Evolutionary conservation across 2,888 invertebrate species (phyloP), one percentile per base, ranked within the genome.

Genomic region (Amphipoea lucens): DNA sequence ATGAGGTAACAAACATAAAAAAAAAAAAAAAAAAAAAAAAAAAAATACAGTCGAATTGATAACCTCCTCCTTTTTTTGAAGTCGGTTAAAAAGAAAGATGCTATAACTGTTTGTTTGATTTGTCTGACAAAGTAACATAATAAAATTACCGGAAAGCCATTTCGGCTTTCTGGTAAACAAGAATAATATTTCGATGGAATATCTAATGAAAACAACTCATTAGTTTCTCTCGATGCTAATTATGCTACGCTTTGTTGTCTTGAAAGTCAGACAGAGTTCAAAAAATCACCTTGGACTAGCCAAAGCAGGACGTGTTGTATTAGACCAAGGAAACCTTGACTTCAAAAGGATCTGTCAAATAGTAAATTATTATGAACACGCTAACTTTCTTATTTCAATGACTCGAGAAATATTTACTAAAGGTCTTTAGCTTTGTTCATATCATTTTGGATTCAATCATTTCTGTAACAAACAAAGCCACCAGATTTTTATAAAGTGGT

Each of bases 321-420:
- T 17, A 80, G 62, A 75, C 69, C 67, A 80, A 40, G 11, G n/a
- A 36, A 63, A 69, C 68, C 63, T 80, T 81, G 81, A 76, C 76
- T 60, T 51, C 14, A 12, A 57, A 48, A n/a, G 69, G 45, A 65
- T 76, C 62, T 75, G 54, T 63, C 68, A 69, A 81, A 80, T 42
- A n/a, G 36, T 62, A 54, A 51, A 67, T 51, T 51, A 79, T 42
- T 62, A 2, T 60, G 5, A 74, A 57, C 48, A 80, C 48, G 75
- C 23, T 17, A 65, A 40, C 54, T 81, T 81, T 80, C 75, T 48
- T 9, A 7, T n/a, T 79, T 60, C 14, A 36, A 36, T 51, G 4
- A 57, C 23, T 45, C 4, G 4, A 36, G 1, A 29, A 60, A 60
- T 60, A 60, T 60, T 60, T 60, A 60, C 23, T 57, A 57, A 57